Evolutionary conservation across 1,140 invertebrate species (phyloP), one percentile per base, ranked within the genome.

Genomic region (Grapholita molesta): DNA sequence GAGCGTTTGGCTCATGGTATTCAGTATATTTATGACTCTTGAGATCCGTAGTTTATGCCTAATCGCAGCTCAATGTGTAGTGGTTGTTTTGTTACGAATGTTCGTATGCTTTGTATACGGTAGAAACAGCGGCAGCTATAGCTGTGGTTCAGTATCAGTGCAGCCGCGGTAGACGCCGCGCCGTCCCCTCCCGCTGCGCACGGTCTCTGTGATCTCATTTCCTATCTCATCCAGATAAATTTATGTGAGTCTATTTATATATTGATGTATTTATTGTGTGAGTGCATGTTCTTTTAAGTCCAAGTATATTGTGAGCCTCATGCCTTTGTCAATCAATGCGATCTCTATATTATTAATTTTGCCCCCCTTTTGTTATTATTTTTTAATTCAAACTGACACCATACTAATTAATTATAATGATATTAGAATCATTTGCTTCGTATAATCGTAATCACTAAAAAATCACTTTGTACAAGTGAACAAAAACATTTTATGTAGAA

Each of bases 181-280:
- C 70, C 81, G 79, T 28, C 55, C 24, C 67, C 33, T 65, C 24
- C 24, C 64, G 30, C 69, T 12, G 18, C 67, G 66, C 64, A 66
- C 57, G 38, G 48, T 76, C 55, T 73, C 73, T 77, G 81, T 84
- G 83, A 85, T 84, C 78, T 84, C 79, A 77, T 78, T 70, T 68
- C 77, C 70, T 72, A 75, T 72, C 72, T 74, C 64, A 74, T 75
- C 73, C 70, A 69, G 71, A 69, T 69, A 74, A 25, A 77, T 72
- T 79, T 42, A 79, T 76, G 85, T 87, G 71, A 87, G 85, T 85
- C 74, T 61, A 61, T 61, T 61, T 61, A 61, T 61, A 61, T 57
- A 28, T 28, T 61, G n/a, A 61, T 28, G n/a, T 57, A 28, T 61
- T 32, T 61, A 61, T 61, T 61, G 25, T 28, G 55, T 61, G 55